These are phyloP conservation scores for Madoqua kirkii DNA, from an alignment of 2,113 vertebrate genomes.

Conservation along the genomic window DNA sequence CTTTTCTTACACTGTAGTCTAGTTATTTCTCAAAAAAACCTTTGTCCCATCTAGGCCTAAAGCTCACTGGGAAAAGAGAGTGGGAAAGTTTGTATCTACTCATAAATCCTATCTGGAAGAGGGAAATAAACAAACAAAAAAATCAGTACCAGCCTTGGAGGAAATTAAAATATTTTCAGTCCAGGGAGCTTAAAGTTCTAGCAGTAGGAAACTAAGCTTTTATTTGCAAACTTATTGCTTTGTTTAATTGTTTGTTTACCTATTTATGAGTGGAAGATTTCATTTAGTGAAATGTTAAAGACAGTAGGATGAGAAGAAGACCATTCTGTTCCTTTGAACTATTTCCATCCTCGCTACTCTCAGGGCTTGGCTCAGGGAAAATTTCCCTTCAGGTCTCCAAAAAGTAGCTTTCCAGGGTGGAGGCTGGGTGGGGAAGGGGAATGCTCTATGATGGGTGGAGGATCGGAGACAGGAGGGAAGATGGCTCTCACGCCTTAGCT, in stretches of 20 bases:
- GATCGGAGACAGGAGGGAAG: constrained; percentile 26
- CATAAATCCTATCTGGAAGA: background rate
- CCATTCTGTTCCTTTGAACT: background rate
- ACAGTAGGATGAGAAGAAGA: constrained; percentile 7
- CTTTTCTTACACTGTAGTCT: background rate
- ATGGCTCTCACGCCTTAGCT: constrained; percentile 57
- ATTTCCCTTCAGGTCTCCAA: background rate
- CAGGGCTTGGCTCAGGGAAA: background rate
- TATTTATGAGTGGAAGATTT: background rate
- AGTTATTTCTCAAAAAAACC: background rate
- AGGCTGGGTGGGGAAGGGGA: background rate
- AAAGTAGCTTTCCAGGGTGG: background rate
- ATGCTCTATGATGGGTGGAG: background rate
- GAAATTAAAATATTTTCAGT: background rate
- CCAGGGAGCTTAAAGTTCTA: background rate
- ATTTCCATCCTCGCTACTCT: background rate
- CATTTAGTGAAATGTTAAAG: constrained; percentile 54
- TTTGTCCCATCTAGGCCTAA: background rate
- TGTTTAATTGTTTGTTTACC: background rate
- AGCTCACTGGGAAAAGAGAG: background rate
- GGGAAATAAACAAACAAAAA: background rate
- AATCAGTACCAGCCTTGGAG: background rate
- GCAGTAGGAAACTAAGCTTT: background rate
- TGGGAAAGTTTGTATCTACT: background rate
- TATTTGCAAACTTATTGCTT: background rate